Conservation (phyloP, 2,888 invertebrate genomes). For the Hoplodrina blanda region DNA sequence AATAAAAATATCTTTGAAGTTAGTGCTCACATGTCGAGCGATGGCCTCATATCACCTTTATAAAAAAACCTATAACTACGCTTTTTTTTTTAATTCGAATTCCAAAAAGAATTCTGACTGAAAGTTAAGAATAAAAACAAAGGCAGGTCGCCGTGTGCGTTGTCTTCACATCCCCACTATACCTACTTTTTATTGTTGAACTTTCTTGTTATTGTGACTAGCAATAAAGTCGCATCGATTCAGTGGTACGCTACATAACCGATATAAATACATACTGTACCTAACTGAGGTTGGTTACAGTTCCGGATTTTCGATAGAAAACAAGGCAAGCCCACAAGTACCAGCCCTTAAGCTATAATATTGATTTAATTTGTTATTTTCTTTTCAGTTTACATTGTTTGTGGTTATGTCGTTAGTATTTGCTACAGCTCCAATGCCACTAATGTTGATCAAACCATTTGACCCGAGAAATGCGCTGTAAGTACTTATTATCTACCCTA, state of each 20-base stretch:
- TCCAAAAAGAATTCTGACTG: too few relatives aligned
- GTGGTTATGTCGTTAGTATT: conserved; percentile 91
- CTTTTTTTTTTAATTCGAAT: too few relatives aligned
- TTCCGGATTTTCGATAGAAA: neutral
- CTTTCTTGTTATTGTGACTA: too few relatives aligned
- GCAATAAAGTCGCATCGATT: neutral
- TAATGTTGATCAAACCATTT: conserved; percentile 94
- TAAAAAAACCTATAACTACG: too few relatives aligned
- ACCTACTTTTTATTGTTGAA: too few relatives aligned
- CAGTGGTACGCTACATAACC: neutral
- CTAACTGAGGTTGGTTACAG: neutral
- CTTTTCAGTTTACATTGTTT: conserved; percentile 90
- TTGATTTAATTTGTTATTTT: conserved; percentile 22
- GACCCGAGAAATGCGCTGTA: conserved; percentile 95
- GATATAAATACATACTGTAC: too few relatives aligned
- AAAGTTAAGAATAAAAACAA: too few relatives aligned
- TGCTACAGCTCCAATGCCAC: conserved; percentile 93
- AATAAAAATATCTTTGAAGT: too few relatives aligned
- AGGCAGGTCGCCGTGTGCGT: too few relatives aligned
- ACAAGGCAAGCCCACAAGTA: neutral
- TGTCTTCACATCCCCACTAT: too few relatives aligned
- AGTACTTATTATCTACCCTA: conserved; percentile 80
- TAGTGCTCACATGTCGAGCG: too few relatives aligned
- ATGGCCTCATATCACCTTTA: too few relatives aligned
- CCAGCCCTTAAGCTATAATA: neutral